These are phyloP conservation scores for Hydrophis major DNA, from an alignment of 2,797 vertebrate species.

Conservation along the genomic window DNA sequence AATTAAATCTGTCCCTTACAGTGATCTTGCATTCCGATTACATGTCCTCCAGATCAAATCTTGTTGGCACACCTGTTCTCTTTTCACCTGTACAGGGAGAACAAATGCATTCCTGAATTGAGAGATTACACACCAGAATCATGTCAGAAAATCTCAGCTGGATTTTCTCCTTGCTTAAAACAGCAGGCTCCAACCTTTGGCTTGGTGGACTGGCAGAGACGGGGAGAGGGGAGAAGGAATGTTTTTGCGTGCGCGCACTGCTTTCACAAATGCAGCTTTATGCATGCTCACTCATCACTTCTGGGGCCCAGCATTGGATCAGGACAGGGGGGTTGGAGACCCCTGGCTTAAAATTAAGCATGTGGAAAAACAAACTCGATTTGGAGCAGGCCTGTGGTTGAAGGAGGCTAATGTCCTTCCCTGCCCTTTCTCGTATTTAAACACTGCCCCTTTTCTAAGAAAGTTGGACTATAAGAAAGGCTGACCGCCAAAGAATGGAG, in stretches of 20 bases:
- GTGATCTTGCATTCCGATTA: background rate
- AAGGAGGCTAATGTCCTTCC: background rate
- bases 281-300: background rate
- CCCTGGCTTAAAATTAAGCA: background rate
- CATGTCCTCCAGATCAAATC: background rate
- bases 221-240: background rate
- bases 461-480: too few relatives aligned
- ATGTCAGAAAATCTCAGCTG: background rate
- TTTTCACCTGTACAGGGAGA: background rate
- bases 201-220: too few relatives aligned
- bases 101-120: background rate
- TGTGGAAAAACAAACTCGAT: fast-evolving
- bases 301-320: too few relatives aligned
- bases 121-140: background rate
- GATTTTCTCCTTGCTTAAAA: background rate
- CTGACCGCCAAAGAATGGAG: too few relatives aligned
- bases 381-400: background rate
- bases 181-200: background rate
- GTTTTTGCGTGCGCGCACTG: background rate
- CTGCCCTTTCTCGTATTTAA: background rate
- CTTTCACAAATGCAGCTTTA: background rate
- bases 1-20: background rate
- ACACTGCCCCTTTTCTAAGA: background rate
- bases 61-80: background rate
- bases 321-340: background rate